Base-by-base conservation (phyloP, 2,797 vertebrate genomes). In the Rachycentron canadum region DNA sequence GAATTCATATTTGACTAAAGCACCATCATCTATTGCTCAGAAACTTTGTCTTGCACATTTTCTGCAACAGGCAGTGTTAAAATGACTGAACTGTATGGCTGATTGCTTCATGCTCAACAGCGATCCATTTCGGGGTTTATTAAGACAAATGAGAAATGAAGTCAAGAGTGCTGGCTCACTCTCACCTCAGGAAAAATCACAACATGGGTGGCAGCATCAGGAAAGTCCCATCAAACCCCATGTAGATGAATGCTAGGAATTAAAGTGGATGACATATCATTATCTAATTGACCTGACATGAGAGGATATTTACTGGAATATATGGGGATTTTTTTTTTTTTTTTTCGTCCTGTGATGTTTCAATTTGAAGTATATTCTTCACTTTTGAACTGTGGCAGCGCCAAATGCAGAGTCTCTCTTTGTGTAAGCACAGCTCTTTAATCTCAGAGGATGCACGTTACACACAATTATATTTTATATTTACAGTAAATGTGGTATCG, bases 71-170 rank as follows among this genome's bases (percentile, higher is more conserved):
- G 63, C 49, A 66, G 23, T 47, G 60, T 56, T 32, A 69, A 50
- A 10, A 57, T 71, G 56, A 73, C 41, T 49, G 13, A 69, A 67
- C 56, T 47, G 36, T 38, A 7, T 45, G 25, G 56, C 38, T 64
- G 73, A 69, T 38, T 32, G 49, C 65, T 81, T 65, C 13, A 30
- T 57, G 23, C 52, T 47, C 59, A 60, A 36, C 52, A 23, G 43
- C 13, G 2, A 75, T 78, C 38, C 73, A 69, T 83, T 83, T 63
- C n/a, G 7, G 52, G 65, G 7, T 58, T 85, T 76, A 86, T 86
- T 85, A 83, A 83, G 79, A 91, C 79, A 82, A 80, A 90, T 68
- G 61, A 78, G 82, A 74, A 71, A 69, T 70, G n/a, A 23, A 41
- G 76, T 69, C 76, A 77, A 65, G 49, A 77, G 66, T 50, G 26